These are phyloP conservation scores for Pardalotus punctatus DNA, from an alignment of 2,113 vertebrate genomes.

Conservation along the genomic window DNA sequence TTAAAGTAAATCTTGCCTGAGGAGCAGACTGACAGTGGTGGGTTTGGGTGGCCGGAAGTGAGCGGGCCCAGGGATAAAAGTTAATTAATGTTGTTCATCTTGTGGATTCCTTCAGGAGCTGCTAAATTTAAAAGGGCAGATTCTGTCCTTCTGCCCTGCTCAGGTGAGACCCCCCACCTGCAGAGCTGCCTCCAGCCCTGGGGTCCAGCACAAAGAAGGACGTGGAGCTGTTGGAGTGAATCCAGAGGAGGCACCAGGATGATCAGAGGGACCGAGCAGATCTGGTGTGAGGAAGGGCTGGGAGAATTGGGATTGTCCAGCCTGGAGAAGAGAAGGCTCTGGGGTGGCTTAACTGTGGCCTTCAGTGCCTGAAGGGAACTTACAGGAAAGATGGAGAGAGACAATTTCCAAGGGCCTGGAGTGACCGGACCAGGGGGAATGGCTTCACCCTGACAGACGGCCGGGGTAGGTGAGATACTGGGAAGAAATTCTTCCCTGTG, in stretches of 20 bases:
- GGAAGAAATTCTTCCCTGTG: neutral
- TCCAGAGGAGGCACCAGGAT: neutral
- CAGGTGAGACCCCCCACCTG: neutral
- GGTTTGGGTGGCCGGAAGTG: neutral
- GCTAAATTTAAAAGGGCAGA: neutral
- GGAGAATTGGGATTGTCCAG: neutral
- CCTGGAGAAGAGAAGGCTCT: neutral
- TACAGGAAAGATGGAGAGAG: neutral
- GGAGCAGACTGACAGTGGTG: neutral
- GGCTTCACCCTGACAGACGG: neutral
- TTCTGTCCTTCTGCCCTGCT: neutral
- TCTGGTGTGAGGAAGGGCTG: neutral
- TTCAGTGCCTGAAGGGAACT: neutral
- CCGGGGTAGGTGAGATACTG: neutral
- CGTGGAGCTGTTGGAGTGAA: neutral
- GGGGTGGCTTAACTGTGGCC: neutral
- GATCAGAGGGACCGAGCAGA: neutral
- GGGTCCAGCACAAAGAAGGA: no score
- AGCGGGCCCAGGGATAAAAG: neutral
- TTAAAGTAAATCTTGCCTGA: conserved; percentile 59
- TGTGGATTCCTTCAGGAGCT: neutral
- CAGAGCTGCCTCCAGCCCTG: neutral
- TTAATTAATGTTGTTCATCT: neutral
- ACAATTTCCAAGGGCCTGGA: neutral
- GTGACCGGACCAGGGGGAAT: neutral